Conservation (phyloP, 1,140 invertebrate species). For the Halesus radiatus region DNA sequence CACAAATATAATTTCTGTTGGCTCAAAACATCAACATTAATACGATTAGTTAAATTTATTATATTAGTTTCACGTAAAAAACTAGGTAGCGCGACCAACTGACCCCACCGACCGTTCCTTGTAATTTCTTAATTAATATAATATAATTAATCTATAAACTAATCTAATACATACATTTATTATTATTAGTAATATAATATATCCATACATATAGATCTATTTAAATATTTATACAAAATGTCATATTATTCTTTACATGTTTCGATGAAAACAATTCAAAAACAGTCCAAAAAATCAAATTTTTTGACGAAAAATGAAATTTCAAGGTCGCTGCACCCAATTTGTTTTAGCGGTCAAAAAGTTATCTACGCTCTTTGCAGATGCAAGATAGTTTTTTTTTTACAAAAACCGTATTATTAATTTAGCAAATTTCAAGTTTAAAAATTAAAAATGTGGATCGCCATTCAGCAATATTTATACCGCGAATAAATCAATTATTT, state of each 20-base stretch:
- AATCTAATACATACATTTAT: background rate
- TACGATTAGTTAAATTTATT: background rate
- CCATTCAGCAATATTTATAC: too few species aligned
- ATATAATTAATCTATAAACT: background rate
- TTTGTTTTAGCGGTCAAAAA: too few species aligned
- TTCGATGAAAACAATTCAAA: slow-evolving; percentile 8
- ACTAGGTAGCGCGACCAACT: slow-evolving; percentile 13
- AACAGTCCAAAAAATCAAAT: too few species aligned
- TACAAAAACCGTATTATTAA: too few species aligned
- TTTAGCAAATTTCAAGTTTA: too few species aligned
- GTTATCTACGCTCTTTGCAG: too few species aligned
- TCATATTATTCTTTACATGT: background rate
- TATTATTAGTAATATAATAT: background rate
- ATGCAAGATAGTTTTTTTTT: too few species aligned
- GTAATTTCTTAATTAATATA: background rate
- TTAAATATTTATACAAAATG: slow-evolving; percentile 8
- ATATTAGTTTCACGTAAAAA: slow-evolving; percentile 3
- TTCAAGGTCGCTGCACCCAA: too few species aligned
- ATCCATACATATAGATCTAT: background rate
- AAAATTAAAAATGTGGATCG: too few species aligned
- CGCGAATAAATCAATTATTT: too few species aligned
- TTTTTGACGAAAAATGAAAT: too few species aligned
- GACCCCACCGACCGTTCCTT: background rate
- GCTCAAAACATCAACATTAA: slow-evolving; percentile 4
- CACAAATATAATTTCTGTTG: background rate